Evolutionary conservation across 2,888 invertebrate genomes (phyloP).

Genomic region (Tetrapedia diversipes): DNA sequence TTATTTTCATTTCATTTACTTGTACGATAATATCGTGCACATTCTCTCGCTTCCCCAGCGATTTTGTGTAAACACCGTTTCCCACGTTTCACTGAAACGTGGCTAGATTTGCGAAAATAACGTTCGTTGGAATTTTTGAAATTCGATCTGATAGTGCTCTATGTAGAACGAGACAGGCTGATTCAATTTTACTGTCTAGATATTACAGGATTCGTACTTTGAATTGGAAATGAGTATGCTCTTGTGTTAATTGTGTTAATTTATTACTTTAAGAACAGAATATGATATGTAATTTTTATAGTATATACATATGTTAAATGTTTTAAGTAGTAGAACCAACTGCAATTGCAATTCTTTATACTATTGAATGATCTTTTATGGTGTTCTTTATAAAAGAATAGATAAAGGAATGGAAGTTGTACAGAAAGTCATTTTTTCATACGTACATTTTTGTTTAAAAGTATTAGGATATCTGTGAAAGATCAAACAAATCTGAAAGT

Average conservation of each 20-base stretch:
- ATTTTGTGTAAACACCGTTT: background rate
- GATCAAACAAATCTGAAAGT: too few relatives aligned
- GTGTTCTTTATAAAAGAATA: too few relatives aligned
- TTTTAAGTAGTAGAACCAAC: background rate
- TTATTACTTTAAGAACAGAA: too few relatives aligned
- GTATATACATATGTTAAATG: too few relatives aligned
- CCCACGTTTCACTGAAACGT: background rate
- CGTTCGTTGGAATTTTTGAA: background rate
- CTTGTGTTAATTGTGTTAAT: background rate
- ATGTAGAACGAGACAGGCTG: background rate
- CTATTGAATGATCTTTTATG: too few relatives aligned
- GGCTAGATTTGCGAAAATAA: background rate
- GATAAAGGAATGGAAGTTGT: too few relatives aligned
- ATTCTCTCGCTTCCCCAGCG: conserved; percentile 12
- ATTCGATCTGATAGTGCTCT: background rate
- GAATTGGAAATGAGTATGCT: background rate
- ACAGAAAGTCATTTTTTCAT: too few relatives aligned
- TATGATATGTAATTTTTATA: too few relatives aligned
- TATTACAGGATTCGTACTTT: too few relatives aligned
- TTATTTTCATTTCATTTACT: conserved; percentile 46
- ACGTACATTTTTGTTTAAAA: too few relatives aligned
- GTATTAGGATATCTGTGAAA: too few relatives aligned
- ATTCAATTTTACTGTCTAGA: too few relatives aligned
- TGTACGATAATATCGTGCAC: conserved; percentile 33
- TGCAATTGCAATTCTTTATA: background rate